Evolutionary conservation across 2,113 vertebrate species (phyloP).

Genomic region (Reinhardtius hippoglossoides): DNA sequence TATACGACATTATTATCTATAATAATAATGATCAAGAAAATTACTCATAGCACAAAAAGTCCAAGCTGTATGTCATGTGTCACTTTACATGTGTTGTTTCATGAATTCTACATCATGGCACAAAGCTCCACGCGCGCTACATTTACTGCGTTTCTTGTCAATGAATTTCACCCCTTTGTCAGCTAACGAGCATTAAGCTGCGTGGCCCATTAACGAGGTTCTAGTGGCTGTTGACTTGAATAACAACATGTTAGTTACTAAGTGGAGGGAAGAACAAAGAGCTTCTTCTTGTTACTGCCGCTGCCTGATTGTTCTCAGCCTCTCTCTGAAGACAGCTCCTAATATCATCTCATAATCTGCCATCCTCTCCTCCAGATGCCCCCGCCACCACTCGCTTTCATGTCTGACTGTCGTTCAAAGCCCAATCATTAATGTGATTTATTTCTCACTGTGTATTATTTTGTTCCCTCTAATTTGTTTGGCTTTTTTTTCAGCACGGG

Average conservation of each 20-base stretch:
- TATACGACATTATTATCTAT: not conserved
- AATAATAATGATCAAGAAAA: constrained; percentile 1
- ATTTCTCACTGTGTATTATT: constrained; percentile 78
- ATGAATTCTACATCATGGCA: constrained; percentile 8
- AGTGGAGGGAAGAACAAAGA: constrained; percentile 72
- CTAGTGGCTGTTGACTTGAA: constrained; percentile 77
- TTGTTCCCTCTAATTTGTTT: constrained; percentile 80
- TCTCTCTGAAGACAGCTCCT: constrained; percentile 73
- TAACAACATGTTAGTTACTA: constrained; percentile 72
- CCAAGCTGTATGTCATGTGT: not conserved
- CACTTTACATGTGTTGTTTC: constrained; percentile 1
- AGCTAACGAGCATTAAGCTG: constrained; percentile 64
- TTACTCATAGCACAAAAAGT: not conserved
- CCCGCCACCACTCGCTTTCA: constrained; percentile 64
- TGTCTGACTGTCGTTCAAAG: constrained; percentile 73
- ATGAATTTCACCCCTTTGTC: constrained; percentile 63
- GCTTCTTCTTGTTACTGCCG: constrained; percentile 64
- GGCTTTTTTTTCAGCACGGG: constrained; percentile 68
- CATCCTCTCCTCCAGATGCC: constrained; percentile 75
- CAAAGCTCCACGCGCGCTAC: constrained; percentile 29
- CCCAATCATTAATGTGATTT: constrained; percentile 78
- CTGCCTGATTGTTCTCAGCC: constrained; percentile 70
- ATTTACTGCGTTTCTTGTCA: constrained; percentile 43
- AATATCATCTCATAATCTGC: constrained; percentile 75
- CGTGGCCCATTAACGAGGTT: constrained; percentile 66